A percentile compares a stretch with the other conserved stretches of the same genome.
Evolutionary conservation across 30 jellyfish, hydroid and myxozoan species (phyloP).

Genomic region (Haliclystus octoradiatus): DNA sequence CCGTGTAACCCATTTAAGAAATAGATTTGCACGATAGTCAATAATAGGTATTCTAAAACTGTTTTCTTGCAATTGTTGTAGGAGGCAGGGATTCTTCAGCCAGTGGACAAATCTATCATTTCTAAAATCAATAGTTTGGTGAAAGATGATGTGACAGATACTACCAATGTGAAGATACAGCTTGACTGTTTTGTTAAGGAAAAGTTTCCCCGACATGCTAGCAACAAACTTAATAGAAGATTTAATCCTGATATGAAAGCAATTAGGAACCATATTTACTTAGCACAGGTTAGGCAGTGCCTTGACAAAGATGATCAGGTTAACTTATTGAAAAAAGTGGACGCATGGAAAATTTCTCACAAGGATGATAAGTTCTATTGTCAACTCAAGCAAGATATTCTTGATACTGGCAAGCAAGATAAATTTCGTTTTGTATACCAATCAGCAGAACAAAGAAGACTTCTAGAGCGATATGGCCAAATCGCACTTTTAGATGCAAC

Average conservation of each 20-base stretch:
- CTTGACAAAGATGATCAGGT: neutral
- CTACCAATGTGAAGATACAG: constrained; percentile 13
- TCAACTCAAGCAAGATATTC: neutral
- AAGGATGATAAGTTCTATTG: neutral
- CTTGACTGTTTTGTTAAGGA: constrained; percentile 2
- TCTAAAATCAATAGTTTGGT: constrained; percentile 5
- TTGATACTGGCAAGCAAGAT: neutral
- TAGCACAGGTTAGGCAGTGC: neutral
- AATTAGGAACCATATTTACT: constrained; percentile 10
- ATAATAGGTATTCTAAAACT: no score
- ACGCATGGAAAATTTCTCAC: neutral
- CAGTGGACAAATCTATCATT: constrained; percentile 7
- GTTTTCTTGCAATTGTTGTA: neutral
- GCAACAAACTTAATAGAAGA: constrained; percentile 4
- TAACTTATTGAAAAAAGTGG: neutral
- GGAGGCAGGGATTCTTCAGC: constrained; percentile 33
- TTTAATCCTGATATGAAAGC: constrained; percentile 6
- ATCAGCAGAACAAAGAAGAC: constrained; percentile 38
- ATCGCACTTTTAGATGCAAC: constrained; percentile 54
- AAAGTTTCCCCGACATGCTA: constrained; percentile 7
- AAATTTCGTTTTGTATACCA: constrained; percentile 56
- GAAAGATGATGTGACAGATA: constrained; percentile 10
- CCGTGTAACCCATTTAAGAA: no score
- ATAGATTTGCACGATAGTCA: no score
- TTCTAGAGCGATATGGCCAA: constrained; percentile 57